Evolutionary conservation across 2,113 vertebrate species (phyloP).

Genomic region (Cyanoramphus novaezelandiae): DNA sequence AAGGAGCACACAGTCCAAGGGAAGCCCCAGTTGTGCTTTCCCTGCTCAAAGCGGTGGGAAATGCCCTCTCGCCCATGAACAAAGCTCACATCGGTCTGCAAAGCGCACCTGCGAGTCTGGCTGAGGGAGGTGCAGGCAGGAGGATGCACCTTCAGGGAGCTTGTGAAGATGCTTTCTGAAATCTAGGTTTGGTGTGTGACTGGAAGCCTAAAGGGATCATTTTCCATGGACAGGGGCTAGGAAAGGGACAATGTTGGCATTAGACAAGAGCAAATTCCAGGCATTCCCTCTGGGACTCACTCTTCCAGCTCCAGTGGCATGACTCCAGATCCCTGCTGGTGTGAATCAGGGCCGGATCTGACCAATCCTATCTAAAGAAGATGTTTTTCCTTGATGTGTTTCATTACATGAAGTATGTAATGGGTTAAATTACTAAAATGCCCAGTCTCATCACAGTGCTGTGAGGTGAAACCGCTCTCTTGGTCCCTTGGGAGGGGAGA

Average conservation of each 20-base stretch:
- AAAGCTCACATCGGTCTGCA: background rate
- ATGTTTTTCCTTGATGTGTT: background rate
- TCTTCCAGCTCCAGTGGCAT: background rate
- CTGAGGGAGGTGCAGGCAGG: background rate
- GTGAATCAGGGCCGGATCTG: background rate
- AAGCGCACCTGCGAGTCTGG: background rate
- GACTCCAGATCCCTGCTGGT: background rate
- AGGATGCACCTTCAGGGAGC: background rate
- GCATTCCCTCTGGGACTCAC: background rate
- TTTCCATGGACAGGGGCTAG: background rate
- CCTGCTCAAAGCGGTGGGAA: background rate
- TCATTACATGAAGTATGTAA: background rate
- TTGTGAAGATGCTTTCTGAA: background rate
- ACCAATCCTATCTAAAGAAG: background rate
- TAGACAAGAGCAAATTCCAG: background rate
- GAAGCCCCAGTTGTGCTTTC: background rate
- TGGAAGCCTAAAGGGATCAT: background rate
- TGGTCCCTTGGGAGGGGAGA: background rate
- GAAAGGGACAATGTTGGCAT: background rate
- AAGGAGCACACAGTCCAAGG: rapidly evolving
- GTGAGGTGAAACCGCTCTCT: background rate
- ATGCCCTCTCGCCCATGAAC: background rate
- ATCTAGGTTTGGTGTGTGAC: background rate
- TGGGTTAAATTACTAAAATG: background rate
- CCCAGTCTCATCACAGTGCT: background rate